A percentile compares a stretch with the other conserved stretches of the same genome.
Evolutionary conservation across 2,888 invertebrate species (phyloP).

Genomic region (Nephrotoma appendiculata): DNA sequence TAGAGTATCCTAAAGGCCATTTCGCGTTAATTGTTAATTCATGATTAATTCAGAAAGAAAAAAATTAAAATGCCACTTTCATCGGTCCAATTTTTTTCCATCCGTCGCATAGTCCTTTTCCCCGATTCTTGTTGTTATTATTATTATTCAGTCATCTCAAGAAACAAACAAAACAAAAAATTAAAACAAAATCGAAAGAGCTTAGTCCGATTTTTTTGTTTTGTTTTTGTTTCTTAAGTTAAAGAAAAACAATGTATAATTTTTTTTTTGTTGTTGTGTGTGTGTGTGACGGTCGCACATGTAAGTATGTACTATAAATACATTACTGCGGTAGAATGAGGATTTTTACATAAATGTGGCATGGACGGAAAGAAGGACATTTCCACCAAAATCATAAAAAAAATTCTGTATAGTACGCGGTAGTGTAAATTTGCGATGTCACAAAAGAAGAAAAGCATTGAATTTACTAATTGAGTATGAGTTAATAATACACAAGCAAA

Average conservation of each 20-base stretch:
- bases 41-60: conserved; percentile 16
- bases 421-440: background rate
- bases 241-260: background rate
- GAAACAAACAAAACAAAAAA: background rate
- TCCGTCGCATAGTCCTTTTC: background rate
- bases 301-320: background rate
- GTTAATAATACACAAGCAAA: background rate
- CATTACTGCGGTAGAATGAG: background rate
- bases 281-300: background rate
- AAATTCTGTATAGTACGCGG: background rate
- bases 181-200: background rate
- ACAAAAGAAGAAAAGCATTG: background rate
- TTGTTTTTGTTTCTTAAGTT: background rate
- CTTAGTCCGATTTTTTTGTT: background rate
- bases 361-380: background rate
- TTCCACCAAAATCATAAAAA: background rate
- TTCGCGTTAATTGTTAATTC: conserved; percentile 17
- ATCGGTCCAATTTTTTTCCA: conserved; percentile 3
- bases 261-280: background rate
- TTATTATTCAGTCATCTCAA: background rate
- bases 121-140: background rate
- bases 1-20: conserved; percentile 9
- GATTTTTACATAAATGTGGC: background rate
- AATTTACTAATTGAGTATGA: background rate
- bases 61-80: conserved; percentile 15